Conservation (phyloP, 2,113 vertebrate genomes). For the Malurus melanocephalus region DNA sequence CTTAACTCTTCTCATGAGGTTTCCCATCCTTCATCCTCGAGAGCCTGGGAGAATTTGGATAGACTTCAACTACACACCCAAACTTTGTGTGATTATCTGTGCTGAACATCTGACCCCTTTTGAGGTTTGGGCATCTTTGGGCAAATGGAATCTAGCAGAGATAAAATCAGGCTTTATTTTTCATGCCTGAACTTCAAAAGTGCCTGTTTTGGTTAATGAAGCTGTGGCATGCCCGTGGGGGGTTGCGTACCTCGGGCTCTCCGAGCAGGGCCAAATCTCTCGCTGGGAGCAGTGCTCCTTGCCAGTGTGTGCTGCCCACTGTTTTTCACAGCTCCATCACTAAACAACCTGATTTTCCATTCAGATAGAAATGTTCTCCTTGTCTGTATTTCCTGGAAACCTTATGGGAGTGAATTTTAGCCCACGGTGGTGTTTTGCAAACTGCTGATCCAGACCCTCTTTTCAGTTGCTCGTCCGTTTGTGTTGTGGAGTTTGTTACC, state of each 20-base stretch:
- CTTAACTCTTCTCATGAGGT: constrained; percentile 21
- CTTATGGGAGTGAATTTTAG: neutral
- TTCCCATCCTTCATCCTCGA: constrained; percentile 38
- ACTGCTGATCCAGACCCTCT: neutral
- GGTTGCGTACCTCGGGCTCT: neutral
- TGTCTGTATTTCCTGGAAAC: neutral
- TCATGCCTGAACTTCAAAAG: constrained; percentile 55
- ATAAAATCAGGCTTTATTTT: constrained; percentile 57
- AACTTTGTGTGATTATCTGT: constrained; percentile 50
- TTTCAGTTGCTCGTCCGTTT: neutral
- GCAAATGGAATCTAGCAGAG: constrained; percentile 47
- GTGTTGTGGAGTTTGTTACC: neutral
- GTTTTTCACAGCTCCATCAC: neutral
- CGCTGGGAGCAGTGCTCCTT: neutral
- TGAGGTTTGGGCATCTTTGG: constrained; percentile 61
- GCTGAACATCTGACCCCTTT: constrained; percentile 61
- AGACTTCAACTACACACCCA: constrained; percentile 50
- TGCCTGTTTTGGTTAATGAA: constrained; percentile 50
- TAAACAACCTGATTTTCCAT: neutral
- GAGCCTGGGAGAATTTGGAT: constrained; percentile 49
- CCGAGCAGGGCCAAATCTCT: neutral
- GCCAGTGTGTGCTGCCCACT: neutral
- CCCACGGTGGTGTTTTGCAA: neutral
- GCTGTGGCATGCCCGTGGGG: neutral
- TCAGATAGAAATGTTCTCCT: neutral